A percentile compares a stretch with the other conserved stretches of the same genome.
Conservation (phyloP, 2,888 invertebrate species). For the Nycteola revayana region DNA sequence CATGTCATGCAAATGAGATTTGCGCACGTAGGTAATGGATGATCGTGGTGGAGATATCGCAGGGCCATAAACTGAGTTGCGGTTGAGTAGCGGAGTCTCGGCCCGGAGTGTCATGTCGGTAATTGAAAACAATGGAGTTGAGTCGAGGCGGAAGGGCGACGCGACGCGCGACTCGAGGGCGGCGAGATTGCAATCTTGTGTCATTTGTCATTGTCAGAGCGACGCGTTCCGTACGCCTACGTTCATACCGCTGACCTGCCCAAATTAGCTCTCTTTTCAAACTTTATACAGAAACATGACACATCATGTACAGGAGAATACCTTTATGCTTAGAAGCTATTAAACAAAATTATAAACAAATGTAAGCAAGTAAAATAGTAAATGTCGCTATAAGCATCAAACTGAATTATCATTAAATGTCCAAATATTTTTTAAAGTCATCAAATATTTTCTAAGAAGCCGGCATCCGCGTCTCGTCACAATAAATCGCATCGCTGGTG, state of each 20-base stretch:
- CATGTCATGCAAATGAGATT: conserved; percentile 63
- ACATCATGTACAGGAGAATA: no score
- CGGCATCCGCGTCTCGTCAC: conserved; percentile 71
- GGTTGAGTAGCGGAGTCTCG: conserved; percentile 64
- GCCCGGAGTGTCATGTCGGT: conserved; percentile 75
- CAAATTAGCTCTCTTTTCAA: conserved; percentile 58
- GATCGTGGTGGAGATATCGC: conserved; percentile 67
- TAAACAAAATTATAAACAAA: no score
- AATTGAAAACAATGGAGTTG: conserved; percentile 81
- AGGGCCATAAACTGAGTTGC: conserved; percentile 69
- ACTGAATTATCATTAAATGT: no score
- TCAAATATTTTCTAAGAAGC: conserved; percentile 71
- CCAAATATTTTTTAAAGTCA: conserved; percentile 69
- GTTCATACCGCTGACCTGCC: conserved; percentile 59
- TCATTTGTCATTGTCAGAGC: conserved; percentile 89
- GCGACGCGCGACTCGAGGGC: conserved; percentile 63
- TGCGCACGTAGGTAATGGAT: conserved; percentile 55
- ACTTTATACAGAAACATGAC: conserved; percentile 26
- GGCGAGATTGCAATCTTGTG: conserved; percentile 88
- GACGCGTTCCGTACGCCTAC: conserved; percentile 64
- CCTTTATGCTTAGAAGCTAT: no score
- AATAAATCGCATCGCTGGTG: conserved; percentile 73
- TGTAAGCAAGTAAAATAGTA: neutral
- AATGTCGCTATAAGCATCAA: conserved; percentile 33
- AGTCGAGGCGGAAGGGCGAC: conserved; percentile 67